A percentile compares a stretch with the other conserved stretches of the same genome.
Evolutionary conservation across 2,113 vertebrate species (phyloP).

Genomic region (Channa maculata): DNA sequence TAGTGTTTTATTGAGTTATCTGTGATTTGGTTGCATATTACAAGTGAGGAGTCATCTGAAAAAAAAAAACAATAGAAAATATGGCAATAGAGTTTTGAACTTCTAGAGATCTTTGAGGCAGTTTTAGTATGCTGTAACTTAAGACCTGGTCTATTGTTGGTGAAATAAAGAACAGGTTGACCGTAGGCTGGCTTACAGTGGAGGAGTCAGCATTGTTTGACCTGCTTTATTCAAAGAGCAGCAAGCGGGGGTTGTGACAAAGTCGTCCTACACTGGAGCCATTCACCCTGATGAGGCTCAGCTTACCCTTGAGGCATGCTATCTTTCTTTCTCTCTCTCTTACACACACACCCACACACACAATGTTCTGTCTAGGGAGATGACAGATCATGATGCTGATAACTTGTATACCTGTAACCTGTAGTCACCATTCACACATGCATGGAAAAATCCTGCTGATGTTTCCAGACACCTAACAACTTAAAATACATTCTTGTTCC

Average conservation of each 20-base stretch:
- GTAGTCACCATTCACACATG: conserved; percentile 3
- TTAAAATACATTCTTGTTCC: background rate
- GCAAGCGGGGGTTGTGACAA: conserved; percentile 71
- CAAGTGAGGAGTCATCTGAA: background rate
- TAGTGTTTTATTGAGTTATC: too few relatives aligned
- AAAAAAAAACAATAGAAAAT: conserved; percentile 28
- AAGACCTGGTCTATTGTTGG: conserved; percentile 67
- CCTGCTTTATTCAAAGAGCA: conserved; percentile 74
- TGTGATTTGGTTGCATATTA: too few relatives aligned
- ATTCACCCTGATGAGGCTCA: conserved; percentile 70
- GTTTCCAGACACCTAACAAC: background rate
- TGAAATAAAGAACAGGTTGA: conserved; percentile 76
- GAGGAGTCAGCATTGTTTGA: conserved; percentile 79
- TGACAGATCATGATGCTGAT: conserved; percentile 36
- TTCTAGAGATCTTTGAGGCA: conserved; percentile 48
- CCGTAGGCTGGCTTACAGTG: conserved; percentile 73
- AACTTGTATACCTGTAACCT: conserved; percentile 32
- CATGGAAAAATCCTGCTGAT: background rate
- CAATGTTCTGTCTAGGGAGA: conserved; percentile 13
- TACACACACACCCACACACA: conserved; percentile 16
- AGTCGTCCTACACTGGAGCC: conserved; percentile 77
- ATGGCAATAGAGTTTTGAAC: conserved; percentile 48
- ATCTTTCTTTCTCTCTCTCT: conserved; percentile 21
- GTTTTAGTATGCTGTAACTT: conserved; percentile 56
- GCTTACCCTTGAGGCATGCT: conserved; percentile 69